These are phyloP conservation scores for Pristionchus maxplancki DNA, from an alignment of 2,888 invertebrate species.

Conservation along the genomic window DNA sequence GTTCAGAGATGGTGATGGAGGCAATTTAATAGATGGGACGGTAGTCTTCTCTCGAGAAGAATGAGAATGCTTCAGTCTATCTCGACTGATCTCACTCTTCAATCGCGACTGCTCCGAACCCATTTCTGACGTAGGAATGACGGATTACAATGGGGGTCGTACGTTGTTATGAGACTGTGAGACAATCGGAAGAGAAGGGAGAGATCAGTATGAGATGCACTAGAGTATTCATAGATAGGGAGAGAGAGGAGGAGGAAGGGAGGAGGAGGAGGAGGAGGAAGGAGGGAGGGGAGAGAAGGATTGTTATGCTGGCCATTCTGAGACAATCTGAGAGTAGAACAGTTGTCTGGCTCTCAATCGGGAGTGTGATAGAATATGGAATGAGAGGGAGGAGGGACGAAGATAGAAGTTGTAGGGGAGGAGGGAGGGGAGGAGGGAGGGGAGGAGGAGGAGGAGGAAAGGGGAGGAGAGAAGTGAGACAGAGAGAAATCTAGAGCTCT, in stretches of 20 bases:
- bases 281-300: neutral
- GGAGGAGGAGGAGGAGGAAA: neutral
- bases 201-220: neutral
- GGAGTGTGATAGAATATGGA: conserved; percentile 4
- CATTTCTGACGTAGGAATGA: conserved; percentile 50
- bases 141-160: conserved; percentile 42
- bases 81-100: neutral
- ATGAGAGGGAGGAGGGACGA: conserved; percentile 21
- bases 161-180: conserved; percentile 1
- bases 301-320: conserved; percentile 18
- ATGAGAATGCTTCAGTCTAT: conserved; percentile 38
- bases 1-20: conserved; percentile 52
- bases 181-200: neutral
- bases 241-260: neutral
- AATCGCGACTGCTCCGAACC: conserved; percentile 55
- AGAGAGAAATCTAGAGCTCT: neutral
- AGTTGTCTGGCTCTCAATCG: neutral
- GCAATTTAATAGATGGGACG: conserved; percentile 55
- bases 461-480: neutral
- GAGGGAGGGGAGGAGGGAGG: neutral
- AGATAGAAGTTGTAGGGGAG: neutral
- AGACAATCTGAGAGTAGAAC: neutral
- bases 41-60: conserved; percentile 44
- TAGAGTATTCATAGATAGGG: conserved; percentile 31
- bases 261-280: neutral